phyloP scores from a whole-genome alignment of 1,140 invertebrate genomes.

The Drosophila murphyi region DNA sequence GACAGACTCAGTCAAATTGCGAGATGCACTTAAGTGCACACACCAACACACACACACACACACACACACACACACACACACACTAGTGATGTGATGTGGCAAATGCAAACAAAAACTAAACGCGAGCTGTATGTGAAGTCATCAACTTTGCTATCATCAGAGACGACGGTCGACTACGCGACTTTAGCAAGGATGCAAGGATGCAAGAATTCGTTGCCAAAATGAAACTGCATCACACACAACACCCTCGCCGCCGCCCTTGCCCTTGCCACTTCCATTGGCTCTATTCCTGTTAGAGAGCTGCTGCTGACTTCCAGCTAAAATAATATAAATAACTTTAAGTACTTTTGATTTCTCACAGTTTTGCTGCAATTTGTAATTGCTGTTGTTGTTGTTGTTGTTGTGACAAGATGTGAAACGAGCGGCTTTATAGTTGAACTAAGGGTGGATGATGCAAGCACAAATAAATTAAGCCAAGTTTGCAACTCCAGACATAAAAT shows the following conservation, averaged over 20 bases:
- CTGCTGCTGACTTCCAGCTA: conserved; percentile 33
- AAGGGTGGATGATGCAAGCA: conserved; percentile 38
- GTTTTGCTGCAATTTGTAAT: conserved; percentile 57
- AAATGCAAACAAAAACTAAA: conserved; percentile 34
- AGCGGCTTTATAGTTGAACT: conserved; percentile 39
- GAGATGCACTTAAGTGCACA: conserved; percentile 61
- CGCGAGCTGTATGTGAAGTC: conserved; percentile 45
- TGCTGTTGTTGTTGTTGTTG: conserved; percentile 3
- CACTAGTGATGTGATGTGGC: conserved; percentile 14
- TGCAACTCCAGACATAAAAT: conserved; percentile 22
- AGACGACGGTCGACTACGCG: conserved; percentile 16
- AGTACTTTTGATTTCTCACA: conserved; percentile 72
- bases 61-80: conserved; percentile 18
- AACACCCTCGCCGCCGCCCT: no score
- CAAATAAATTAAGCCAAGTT: conserved; percentile 59
- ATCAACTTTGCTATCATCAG: conserved; percentile 49
- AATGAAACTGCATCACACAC: background rate
- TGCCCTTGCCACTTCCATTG: background rate
- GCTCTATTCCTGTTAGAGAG: background rate
- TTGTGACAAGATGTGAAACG: no score
- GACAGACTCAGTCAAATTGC: conserved; percentile 51
- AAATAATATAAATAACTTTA: conserved; percentile 63
- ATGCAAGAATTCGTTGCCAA: conserved; percentile 30
- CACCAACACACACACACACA: background rate
- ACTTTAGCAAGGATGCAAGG: conserved; percentile 17